Percentiles rank a stretch among this genome's conserved stretches.
Evolutionary conservation across 2,888 invertebrate species (phyloP).

Genomic region (Athripsodes cinereus): DNA sequence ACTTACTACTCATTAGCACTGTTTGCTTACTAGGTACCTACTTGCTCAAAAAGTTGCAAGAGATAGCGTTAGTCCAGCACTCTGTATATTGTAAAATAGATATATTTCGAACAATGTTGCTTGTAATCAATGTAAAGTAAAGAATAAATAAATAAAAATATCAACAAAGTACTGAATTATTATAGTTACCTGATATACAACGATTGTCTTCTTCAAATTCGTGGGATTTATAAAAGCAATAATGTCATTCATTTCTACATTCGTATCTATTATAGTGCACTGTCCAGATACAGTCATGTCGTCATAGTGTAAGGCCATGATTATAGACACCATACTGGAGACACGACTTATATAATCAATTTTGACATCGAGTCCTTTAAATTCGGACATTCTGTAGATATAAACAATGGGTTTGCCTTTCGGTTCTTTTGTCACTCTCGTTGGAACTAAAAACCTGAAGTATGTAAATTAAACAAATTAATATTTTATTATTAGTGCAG

Average conservation of each 20-base stretch:
- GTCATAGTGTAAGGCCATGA: slow-evolving; percentile 49
- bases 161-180: not conserved
- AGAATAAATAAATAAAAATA: no score
- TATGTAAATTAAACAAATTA: not conserved
- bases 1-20: no score
- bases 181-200: not conserved
- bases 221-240: not conserved
- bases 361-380: slow-evolving; percentile 16
- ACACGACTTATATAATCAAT: slow-evolving; percentile 35
- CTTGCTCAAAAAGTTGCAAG: no score
- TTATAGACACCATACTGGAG: slow-evolving; percentile 35
- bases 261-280: slow-evolving; percentile 46
- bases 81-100: no score
- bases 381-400: not conserved
- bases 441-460: not conserved
- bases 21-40: no score
- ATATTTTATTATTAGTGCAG: not conserved
- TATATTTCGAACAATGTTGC: no score
- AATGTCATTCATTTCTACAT: slow-evolving; percentile 32
- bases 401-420: not conserved
- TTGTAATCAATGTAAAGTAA: no score
- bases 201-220: not conserved
- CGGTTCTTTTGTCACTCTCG: not conserved
- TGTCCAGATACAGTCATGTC: slow-evolving; percentile 41
- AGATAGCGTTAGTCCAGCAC: no score